Evolutionary conservation across 2,888 invertebrate species (phyloP).

Genomic region (Graphium colonna): DNA sequence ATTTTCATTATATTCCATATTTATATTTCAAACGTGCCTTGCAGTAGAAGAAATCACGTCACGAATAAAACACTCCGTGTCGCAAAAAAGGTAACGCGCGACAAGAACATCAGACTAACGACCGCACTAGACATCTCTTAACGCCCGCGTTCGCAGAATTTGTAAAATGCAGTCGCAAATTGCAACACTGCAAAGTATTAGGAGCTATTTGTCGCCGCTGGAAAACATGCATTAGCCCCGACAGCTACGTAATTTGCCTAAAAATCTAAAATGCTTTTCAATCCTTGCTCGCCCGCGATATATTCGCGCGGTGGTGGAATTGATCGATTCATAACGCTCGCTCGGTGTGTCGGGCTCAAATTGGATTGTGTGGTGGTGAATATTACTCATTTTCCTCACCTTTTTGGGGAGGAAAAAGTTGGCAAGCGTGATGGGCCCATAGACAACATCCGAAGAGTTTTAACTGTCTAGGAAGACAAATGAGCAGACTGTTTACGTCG

Average conservation of each 20-base stretch:
- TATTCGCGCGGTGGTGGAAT: conserved; percentile 3
- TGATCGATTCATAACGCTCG: conserved; percentile 12
- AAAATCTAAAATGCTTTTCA: conserved; percentile 14
- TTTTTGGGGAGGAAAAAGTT: no score
- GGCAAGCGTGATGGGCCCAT: no score
- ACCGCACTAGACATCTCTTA: background rate
- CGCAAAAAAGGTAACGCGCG: background rate
- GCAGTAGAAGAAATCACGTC: conserved; percentile 25
- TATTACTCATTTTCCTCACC: background rate
- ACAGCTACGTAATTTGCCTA: conserved; percentile 10
- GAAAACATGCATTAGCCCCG: conserved; percentile 11
- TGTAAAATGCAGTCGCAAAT: conserved; percentile 4
- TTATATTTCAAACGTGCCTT: no score
- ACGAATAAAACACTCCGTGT: background rate
- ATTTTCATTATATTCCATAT: no score
- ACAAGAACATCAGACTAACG: background rate
- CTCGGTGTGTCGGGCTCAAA: background rate
- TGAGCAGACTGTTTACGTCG: no score
- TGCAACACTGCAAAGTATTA: conserved; percentile 3
- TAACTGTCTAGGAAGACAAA: no score
- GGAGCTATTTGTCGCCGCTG: conserved; percentile 11
- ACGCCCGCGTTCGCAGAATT: background rate
- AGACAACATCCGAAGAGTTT: no score
- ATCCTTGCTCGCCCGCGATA: conserved; percentile 5
- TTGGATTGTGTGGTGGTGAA: conserved; percentile 1